Conservation (phyloP, 2,888 invertebrate species). For the Taenaris catops region DNA sequence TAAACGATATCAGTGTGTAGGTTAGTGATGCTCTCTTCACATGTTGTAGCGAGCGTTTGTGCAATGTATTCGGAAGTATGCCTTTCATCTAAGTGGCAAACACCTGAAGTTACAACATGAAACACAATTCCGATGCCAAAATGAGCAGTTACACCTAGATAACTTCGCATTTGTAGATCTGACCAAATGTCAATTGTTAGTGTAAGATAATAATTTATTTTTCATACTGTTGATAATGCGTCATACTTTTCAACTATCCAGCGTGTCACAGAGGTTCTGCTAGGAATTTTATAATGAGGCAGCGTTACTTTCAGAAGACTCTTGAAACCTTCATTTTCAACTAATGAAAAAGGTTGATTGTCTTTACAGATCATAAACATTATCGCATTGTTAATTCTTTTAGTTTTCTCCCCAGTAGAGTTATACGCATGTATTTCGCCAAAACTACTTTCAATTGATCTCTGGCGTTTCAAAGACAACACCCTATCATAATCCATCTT, state of each 20-base stretch:
- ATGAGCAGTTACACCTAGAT: conserved; percentile 2
- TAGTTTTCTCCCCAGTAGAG: conserved; percentile 20
- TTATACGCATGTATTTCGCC: conserved; percentile 24
- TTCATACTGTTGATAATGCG: conserved; percentile 24
- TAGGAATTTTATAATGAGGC: conserved; percentile 35
- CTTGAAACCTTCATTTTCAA: conserved; percentile 28
- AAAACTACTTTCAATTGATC: conserved; percentile 27
- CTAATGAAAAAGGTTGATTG: conserved; percentile 31
- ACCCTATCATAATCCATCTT: conserved; percentile 21
- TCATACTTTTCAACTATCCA: conserved; percentile 24
- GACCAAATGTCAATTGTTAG: conserved; percentile 39
- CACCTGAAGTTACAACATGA: conserved; percentile 27
- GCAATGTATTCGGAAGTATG: conserved; percentile 37
- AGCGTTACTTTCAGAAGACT: conserved; percentile 29
- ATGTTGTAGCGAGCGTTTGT: conserved; percentile 26
- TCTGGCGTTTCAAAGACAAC: conserved; percentile 24
- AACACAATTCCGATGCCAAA: too few relatives aligned
- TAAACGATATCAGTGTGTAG: too few relatives aligned
- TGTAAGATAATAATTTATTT: conserved; percentile 23
- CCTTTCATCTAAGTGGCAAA: conserved; percentile 35
- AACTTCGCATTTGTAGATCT: conserved; percentile 32
- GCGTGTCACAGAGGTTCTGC: conserved; percentile 29
- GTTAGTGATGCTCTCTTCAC: conserved; percentile 14
- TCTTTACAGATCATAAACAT: conserved; percentile 32
- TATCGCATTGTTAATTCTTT: conserved; percentile 29